These are phyloP conservation scores for Anoplolepis gracilipes DNA, from an alignment of 1,140 invertebrate genomes.

Conservation along the genomic window DNA sequence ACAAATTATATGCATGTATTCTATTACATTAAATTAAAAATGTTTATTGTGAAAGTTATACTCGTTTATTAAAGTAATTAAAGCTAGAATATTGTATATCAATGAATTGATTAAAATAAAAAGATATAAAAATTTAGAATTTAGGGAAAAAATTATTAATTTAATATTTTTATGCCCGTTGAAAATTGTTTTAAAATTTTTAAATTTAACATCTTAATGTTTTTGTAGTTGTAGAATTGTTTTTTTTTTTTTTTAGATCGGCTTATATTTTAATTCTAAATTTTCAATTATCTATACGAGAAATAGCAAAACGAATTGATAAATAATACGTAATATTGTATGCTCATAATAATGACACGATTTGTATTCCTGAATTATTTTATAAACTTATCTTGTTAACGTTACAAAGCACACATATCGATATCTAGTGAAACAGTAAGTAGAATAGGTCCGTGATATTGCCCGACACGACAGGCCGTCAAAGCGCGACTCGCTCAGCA, in stretches of 20 bases:
- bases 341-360: not conserved
- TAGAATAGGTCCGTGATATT: slow-evolving; percentile 36
- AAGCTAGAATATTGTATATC: not conserved
- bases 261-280: not conserved
- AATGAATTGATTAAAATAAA: not conserved
- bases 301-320: not conserved
- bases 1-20: not conserved
- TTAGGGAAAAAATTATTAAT: not conserved
- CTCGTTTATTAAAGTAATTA: not conserved
- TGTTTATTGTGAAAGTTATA: not conserved
- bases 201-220: not conserved
- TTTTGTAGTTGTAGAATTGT: not conserved
- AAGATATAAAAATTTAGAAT: not conserved
- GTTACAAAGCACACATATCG: slow-evolving; percentile 15
- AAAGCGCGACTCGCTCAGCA: slow-evolving; percentile 60
- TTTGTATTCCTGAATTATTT: not conserved
- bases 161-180: not conserved
- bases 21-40: not conserved
- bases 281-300: not conserved
- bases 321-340: not conserved
- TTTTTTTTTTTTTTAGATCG: not conserved
- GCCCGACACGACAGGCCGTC: slow-evolving; percentile 52
- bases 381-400: not conserved
- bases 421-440: slow-evolving; percentile 12
- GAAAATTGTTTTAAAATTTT: not conserved